Evolutionary conservation across 2,888 invertebrate genomes (phyloP).

Genomic region (Hydrotaea diabolus): DNA sequence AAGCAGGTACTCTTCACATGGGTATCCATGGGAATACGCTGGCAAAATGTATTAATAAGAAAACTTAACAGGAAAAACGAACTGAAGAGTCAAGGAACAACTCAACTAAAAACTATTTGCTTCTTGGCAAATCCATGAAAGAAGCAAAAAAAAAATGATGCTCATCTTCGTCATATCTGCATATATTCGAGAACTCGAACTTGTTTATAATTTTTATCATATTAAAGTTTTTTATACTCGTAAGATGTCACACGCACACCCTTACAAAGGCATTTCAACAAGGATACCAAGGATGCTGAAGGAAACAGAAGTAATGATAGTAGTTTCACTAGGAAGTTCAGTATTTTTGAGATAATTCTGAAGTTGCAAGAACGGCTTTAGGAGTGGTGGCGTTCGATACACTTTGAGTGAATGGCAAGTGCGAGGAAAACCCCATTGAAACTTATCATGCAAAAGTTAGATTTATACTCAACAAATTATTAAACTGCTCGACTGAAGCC

Average conservation of each 20-base stretch:
- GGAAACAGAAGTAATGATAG: neutral
- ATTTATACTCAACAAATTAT: conserved; percentile 42
- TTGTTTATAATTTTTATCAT: neutral
- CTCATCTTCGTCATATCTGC: neutral
- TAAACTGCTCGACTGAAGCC: too few relatives aligned
- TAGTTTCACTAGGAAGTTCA: neutral
- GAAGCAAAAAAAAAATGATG: neutral
- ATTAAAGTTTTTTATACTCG: neutral
- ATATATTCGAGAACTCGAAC: neutral
- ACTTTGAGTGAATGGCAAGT: neutral
- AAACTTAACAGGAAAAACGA: neutral
- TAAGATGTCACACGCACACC: neutral
- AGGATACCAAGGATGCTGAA: neutral
- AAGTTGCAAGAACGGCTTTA: neutral
- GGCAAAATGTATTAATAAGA: neutral
- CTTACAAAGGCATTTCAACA: neutral
- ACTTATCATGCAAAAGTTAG: conserved; percentile 36
- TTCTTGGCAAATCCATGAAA: neutral
- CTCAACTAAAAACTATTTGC: neutral
- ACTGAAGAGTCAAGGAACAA: neutral
- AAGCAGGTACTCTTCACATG: neutral
- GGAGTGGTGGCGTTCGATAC: neutral
- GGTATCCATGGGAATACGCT: neutral
- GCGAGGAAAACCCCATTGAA: neutral
- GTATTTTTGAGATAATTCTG: neutral